phyloP scores from a whole-genome alignment of 1,140 invertebrate species.

The Lordiphosa mommai region DNA sequence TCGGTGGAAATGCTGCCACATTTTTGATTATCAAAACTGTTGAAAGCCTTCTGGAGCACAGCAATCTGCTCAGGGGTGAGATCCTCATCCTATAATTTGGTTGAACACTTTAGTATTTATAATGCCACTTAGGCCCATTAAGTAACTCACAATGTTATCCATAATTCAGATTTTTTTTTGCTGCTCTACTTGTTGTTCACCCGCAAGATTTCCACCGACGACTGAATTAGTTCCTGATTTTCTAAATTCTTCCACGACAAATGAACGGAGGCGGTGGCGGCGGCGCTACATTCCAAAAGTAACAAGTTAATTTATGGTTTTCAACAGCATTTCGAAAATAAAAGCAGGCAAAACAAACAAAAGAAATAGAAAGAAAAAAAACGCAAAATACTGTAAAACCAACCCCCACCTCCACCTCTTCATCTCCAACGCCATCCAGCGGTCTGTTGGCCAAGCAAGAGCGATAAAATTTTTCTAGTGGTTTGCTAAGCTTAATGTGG shows the following conservation, averaged over 20 bases:
- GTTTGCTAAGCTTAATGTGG: slow-evolving; percentile 71
- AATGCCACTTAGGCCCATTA: too few relatives aligned
- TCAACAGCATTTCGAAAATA: slow-evolving; percentile 70
- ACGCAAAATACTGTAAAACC: slow-evolving; percentile 72
- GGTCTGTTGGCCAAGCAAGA: slow-evolving; percentile 17
- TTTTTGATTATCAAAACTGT: slow-evolving; percentile 97
- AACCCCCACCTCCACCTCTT: slow-evolving; percentile 9
- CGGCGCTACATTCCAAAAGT: slow-evolving; percentile 67
- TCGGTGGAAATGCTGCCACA: slow-evolving; percentile 96
- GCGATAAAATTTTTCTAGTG: slow-evolving; percentile 60
- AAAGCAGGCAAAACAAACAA: slow-evolving; percentile 57
- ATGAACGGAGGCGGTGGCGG: background rate
- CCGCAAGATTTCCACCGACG: slow-evolving; percentile 61
- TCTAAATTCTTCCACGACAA: background rate
- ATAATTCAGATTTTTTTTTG: slow-evolving; percentile 35
- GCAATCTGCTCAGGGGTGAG: slow-evolving; percentile 84
- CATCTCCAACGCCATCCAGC: background rate
- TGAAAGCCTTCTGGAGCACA: slow-evolving; percentile 95
- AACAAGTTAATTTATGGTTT: slow-evolving; percentile 78
- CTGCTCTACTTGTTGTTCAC: slow-evolving; percentile 53
- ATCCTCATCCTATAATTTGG: slow-evolving; percentile 81
- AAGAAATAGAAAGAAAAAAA: slow-evolving; percentile 19
- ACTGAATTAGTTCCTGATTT: slow-evolving; percentile 61
- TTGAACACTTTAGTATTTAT: background rate
- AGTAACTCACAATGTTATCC: slow-evolving; percentile 49